Evolutionary conservation across 2,113 vertebrate species (phyloP).

Genomic region (Cacatua alba): DNA sequence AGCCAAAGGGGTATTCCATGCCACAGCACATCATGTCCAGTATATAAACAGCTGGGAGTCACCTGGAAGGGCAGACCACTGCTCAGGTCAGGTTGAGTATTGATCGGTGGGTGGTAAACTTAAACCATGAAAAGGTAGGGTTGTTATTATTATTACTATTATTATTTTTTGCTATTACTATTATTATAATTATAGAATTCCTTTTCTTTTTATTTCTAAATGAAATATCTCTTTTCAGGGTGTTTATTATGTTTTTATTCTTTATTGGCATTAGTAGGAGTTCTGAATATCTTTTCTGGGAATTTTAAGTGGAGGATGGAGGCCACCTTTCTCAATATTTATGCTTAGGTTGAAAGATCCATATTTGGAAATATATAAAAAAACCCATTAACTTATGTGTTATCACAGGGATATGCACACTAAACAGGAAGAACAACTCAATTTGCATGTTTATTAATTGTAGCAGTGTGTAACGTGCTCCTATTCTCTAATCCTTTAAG

Average conservation of each 20-base stretch:
- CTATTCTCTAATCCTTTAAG: not conserved
- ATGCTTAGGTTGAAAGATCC: not conserved
- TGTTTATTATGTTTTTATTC: not conserved
- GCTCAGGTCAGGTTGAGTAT: too few relatives aligned
- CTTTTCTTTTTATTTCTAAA: not conserved
- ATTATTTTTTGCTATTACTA: not conserved
- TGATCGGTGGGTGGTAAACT: too few relatives aligned
- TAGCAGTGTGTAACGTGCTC: not conserved
- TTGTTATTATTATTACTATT: not conserved
- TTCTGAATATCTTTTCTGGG: not conserved
- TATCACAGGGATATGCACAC: not conserved
- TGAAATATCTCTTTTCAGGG: accelerated
- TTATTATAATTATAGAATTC: not conserved
- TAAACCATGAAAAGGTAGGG: not conserved
- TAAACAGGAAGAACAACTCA: not conserved
- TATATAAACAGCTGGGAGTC: too few relatives aligned
- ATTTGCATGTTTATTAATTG: not conserved
- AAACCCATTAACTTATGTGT: accelerated
- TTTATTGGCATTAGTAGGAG: not conserved
- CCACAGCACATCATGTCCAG: too few relatives aligned
- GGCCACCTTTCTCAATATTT: not conserved
- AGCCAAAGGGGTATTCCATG: too few relatives aligned
- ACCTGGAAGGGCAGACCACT: too few relatives aligned
- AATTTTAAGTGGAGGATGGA: not conserved
- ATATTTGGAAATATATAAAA: not conserved